Evolutionary conservation across 2,888 invertebrate genomes (phyloP).

Genomic region (Dryococelus australis): DNA sequence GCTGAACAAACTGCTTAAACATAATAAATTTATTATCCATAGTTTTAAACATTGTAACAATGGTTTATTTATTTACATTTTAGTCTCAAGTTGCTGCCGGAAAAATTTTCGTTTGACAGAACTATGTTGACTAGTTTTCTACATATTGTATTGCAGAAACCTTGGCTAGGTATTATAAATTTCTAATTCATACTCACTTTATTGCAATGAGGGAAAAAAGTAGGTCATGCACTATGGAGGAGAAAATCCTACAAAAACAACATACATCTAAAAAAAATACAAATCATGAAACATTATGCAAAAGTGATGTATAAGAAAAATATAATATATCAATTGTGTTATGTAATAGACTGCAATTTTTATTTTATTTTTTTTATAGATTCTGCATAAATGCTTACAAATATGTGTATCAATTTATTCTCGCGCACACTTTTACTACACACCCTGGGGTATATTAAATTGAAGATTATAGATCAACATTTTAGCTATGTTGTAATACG

Average conservation of each 20-base stretch:
- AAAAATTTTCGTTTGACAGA: neutral
- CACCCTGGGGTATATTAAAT: neutral
- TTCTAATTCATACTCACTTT: neutral
- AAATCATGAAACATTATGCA: neutral
- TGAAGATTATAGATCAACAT: neutral
- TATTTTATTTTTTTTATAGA: neutral
- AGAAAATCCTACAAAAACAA: neutral
- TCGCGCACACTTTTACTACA: neutral
- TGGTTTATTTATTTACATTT: neutral
- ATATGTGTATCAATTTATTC: neutral
- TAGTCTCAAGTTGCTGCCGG: neutral
- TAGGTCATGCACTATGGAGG: neutral
- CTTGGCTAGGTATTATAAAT: neutral
- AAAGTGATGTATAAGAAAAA: neutral
- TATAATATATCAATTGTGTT: neutral
- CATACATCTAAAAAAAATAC: neutral
- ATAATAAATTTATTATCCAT: constrained; percentile 11
- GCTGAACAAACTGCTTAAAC: neutral
- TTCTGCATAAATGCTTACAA: neutral
- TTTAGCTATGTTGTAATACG: neutral
- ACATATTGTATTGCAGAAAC: neutral
- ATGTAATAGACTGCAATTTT: too few species aligned
- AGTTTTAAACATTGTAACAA: neutral
- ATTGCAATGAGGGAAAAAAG: neutral
- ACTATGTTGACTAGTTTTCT: neutral